Base-by-base conservation (phyloP, 2,888 invertebrate genomes). In the Xylota sylvarum region DNA sequence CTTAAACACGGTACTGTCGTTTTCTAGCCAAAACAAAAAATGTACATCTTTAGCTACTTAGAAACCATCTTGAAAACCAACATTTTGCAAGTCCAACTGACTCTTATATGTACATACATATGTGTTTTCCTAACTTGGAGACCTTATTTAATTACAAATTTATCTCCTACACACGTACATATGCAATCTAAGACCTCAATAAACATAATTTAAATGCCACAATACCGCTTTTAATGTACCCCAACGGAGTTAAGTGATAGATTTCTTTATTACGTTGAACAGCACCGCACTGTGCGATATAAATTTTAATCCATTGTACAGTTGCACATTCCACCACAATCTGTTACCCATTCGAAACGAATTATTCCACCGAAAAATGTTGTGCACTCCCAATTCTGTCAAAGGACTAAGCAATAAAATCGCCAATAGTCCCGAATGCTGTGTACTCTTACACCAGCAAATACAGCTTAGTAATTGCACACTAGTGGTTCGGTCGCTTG, bases 381-480 rank as follows among this genome's bases (percentile, higher is more conserved):
- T 46, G 35, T 46, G 35, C 37, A 32, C 64, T 74, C 73, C 69
- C 74, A 64, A 52, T 62, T 56, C 64, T 55, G 76, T 85, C 85
- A 85, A 85, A 85, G 76, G 76, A 70, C 76, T 62, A 52, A 70
- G 85, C 85, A 85, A 85, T 85, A 85, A 85, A 85, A 85, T 76
- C 64, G 64, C 52, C 50, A 65, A 69, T 50, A 48, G 52, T 32
- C 52, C 27, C 46, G 9, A 19, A 23, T 19, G 6, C 27, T 4
- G 12, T 14, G 17, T 50, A 52, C 37, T 23, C 62, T 19, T 30
- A 9, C 64, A 40, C 32, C 55, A 65, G 52, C 80, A 46, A 69
- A 65, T 30, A 48, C 37, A 58, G 85, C 80, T 65, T 52, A 76
- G 76, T 81, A 81, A 85, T 85, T 85, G 80, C 81, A 76, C 80